Base-by-base conservation (phyloP, 1,140 invertebrate genomes). In the Ips nitidus region DNA sequence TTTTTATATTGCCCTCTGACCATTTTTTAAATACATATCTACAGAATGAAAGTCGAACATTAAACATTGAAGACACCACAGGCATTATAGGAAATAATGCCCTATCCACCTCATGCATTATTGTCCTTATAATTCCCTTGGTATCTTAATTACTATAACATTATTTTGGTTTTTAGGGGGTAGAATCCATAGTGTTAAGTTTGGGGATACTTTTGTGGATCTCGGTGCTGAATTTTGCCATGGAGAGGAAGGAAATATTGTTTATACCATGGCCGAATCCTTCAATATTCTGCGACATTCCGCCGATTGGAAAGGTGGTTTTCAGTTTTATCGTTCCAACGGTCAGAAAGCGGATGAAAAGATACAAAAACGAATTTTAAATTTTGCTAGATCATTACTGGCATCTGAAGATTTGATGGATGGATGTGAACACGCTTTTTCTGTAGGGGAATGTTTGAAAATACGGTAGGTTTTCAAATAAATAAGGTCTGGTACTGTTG, bases 181-280 rank as follows among this genome's bases (percentile, higher is more conserved):
- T 7, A 83, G 89, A 41, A 82, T 91, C 4, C 68, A 83, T 47
- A 88, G 87, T 1, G 80, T 83, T 1, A 74, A 83, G n/a, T 89
- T 88, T 75, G 86, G 83, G 2, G 84, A 86, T 1, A 83, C 83
- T 63, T 79, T 84, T 41, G 80, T 94, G 2, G 94, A 96, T 78
- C 69, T 95, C 36, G 93, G 94, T 2, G 93, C 91, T 38, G 91
- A 94, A 84, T 64, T 70, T 62, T 87, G 94, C 73, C 93, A 95
- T 75, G 93, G 93, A 8, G 86, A 94, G 77, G 81, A 87, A 67
- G 84, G 80, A 7, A 92, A 94, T 81, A 76, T 84, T 37, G 87
- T 91, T 1, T 93, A 85, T 76, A 79, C 89, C 61, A 74, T 89
- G 43, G 88, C 87, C 0, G 86, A 86, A 58, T 81, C 85, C 43